Conservation (phyloP, 2,797 vertebrate genomes). For the Ctenochaetus hawaiiensis region DNA sequence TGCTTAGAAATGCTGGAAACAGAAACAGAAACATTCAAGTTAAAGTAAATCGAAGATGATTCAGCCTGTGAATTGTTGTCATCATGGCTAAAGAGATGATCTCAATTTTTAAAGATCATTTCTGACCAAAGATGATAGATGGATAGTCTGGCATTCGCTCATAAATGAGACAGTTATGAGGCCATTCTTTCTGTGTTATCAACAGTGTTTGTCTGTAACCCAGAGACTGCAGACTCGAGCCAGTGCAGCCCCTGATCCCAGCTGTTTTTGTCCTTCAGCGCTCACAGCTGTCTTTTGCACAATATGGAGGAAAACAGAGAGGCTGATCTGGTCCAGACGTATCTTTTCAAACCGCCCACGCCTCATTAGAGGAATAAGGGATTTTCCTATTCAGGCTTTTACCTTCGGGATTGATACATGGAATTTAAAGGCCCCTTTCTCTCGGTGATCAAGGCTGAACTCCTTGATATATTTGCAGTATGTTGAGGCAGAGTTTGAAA, state of each 20-base stretch:
- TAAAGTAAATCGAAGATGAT: background rate
- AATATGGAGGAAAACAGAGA: slow-evolving; percentile 21
- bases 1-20: background rate
- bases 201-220: slow-evolving; percentile 51
- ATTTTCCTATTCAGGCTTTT: slow-evolving; percentile 49
- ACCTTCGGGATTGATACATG: slow-evolving; percentile 50
- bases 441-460: slow-evolving; percentile 10
- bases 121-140: background rate
- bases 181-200: slow-evolving; percentile 59
- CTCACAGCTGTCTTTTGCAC: slow-evolving; percentile 62
- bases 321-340: slow-evolving; percentile 1
- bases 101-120: background rate
- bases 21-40: background rate
- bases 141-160: background rate
- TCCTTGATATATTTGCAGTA: slow-evolving; percentile 45
- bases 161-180: slow-evolving; percentile 36
- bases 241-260: slow-evolving; percentile 53
- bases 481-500: slow-evolving; percentile 39
- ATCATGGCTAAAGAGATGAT: background rate
- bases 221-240: slow-evolving; percentile 49
- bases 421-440: slow-evolving; percentile 20
- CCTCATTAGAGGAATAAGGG: slow-evolving; percentile 34
- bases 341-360: slow-evolving; percentile 49
- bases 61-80: background rate
- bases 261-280: slow-evolving; percentile 80